Evolutionary conservation across 2,888 invertebrate genomes (phyloP).

Genomic region (Macrosiphum euphorbiae): DNA sequence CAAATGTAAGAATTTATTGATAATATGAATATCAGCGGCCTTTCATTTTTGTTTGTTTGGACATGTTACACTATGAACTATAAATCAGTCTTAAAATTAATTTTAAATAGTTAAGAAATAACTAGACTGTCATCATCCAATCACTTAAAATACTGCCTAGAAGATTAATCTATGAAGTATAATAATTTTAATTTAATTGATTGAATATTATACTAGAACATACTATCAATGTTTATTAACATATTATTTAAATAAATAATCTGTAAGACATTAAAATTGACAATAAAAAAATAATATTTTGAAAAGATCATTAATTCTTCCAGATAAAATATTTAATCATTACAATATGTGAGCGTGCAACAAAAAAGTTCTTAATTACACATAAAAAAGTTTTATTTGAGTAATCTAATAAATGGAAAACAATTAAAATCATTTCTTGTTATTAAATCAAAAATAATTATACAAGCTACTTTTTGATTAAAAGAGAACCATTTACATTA

Average conservation of each 20-base stretch:
- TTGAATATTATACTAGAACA: background rate
- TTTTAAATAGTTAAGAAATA: background rate
- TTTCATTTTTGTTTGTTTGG: background rate
- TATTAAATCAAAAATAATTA: background rate
- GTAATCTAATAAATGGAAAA: background rate
- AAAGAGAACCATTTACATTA: background rate
- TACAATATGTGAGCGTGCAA: background rate
- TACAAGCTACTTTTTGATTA: background rate
- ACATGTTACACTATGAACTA: background rate
- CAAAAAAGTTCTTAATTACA: background rate
- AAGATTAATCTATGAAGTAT: background rate
- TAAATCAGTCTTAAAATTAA: background rate
- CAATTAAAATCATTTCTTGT: background rate
- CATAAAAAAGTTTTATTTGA: background rate
- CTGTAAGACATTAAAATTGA: background rate
- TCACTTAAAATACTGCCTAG: background rate
- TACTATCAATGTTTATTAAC: background rate
- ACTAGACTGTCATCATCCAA: background rate
- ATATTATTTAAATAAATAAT: background rate
- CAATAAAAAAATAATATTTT: background rate
- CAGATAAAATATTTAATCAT: background rate
- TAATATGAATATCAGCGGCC: background rate
- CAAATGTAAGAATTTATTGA: background rate
- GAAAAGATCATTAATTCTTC: background rate
- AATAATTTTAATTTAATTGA: background rate